A percentile compares a stretch with the other conserved stretches of the same genome.
phyloP scores from a whole-genome alignment of 2,113 vertebrate genomes.

The Pagrus major region DNA sequence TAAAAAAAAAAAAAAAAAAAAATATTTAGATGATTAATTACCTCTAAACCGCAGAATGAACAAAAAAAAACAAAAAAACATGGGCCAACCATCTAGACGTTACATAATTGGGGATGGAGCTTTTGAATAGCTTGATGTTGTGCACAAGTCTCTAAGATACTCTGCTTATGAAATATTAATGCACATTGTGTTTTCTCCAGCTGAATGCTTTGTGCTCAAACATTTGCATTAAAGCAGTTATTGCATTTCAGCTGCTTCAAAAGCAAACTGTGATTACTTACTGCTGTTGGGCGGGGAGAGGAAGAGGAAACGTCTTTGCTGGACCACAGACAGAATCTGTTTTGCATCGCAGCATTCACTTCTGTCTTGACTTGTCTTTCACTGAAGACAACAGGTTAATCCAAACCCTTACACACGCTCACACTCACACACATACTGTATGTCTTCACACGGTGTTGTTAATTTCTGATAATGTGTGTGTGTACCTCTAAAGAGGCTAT shows the following conservation, averaged over 20 bases:
- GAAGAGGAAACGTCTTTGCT: constrained; percentile 17
- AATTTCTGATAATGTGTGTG: not conserved
- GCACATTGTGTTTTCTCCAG: constrained; percentile 46
- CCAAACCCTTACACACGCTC: not conserved
- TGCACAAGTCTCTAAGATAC: constrained; percentile 28
- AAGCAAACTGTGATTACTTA: constrained; percentile 47
- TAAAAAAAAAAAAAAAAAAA: constrained; percentile 18
- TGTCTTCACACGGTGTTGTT: not conserved
- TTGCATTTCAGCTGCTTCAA: constrained; percentile 40
- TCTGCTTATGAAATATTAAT: constrained; percentile 64
- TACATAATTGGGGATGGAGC: constrained; percentile 29
- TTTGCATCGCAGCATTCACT: constrained; percentile 23
- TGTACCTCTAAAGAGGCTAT: constrained; percentile 15
- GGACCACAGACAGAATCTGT: not conserved
- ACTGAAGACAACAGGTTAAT: constrained; percentile 27
- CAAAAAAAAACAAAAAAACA: constrained; percentile 50
- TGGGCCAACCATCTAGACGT: constrained; percentile 30
- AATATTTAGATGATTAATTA: constrained; percentile 72
- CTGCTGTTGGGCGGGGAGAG: not conserved
- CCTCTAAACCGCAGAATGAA: constrained; percentile 52
- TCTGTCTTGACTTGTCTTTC: constrained; percentile 14
- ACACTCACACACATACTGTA: not conserved
- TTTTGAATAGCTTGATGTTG: constrained; percentile 28
- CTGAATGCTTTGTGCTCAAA: constrained; percentile 52
- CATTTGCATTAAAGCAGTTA: constrained; percentile 57